Evolutionary conservation across 2,113 vertebrate species (phyloP).

Genomic region (Varanus salvator): DNA sequence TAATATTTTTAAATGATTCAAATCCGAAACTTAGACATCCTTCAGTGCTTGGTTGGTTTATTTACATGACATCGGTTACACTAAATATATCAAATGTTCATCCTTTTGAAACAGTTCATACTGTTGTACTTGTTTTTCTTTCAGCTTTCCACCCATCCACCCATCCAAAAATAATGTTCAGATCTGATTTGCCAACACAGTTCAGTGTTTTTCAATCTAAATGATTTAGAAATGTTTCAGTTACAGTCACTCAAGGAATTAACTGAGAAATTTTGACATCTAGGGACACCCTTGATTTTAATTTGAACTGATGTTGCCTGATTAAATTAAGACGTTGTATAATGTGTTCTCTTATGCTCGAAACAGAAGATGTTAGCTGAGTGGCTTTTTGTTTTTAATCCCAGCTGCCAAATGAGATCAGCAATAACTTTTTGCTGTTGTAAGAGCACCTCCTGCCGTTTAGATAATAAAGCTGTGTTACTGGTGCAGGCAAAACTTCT

Average conservation of each 20-base stretch:
- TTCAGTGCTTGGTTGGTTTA: background rate
- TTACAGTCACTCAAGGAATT: constrained; percentile 1
- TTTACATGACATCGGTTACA: background rate
- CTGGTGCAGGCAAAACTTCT: background rate
- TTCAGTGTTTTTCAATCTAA: background rate
- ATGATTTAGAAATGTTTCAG: constrained; percentile 21
- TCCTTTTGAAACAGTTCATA: background rate
- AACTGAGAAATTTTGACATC: constrained; percentile 11
- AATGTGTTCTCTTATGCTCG: constrained; percentile 49
- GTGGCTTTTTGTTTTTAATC: constrained; percentile 12
- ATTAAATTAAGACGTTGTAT: constrained; percentile 53
- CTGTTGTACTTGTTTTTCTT: background rate
- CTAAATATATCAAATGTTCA: background rate
- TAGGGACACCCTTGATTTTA: constrained; percentile 1
- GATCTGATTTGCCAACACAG: background rate
- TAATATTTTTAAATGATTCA: background rate
- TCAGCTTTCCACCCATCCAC: background rate
- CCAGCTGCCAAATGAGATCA: constrained; percentile 20
- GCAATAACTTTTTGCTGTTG: constrained; percentile 7
- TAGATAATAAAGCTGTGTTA: constrained; percentile 14
- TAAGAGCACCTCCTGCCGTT: constrained; percentile 68
- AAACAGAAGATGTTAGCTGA: constrained; percentile 33
- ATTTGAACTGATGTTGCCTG: constrained; percentile 37
- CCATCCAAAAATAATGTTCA: background rate
- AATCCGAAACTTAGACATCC: background rate